phyloP scores from a whole-genome alignment of 2,888 invertebrate genomes.

The Hydroisotoma schaefferi region DNA sequence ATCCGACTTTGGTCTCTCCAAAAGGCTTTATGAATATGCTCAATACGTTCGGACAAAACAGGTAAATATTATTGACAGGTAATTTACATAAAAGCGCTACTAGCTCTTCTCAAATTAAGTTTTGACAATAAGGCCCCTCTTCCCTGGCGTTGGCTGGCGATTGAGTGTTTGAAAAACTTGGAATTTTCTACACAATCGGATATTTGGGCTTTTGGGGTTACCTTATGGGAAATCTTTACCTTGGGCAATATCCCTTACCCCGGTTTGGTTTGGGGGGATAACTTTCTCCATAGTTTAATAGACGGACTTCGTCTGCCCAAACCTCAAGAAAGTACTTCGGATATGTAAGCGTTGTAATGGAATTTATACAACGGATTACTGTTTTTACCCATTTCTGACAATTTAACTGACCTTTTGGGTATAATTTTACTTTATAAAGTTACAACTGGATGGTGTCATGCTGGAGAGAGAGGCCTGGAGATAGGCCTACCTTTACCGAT shows the following conservation, averaged over 20 bases:
- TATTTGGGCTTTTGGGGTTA: slow-evolving; percentile 13
- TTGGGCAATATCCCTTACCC: slow-evolving; percentile 4
- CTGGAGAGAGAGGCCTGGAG: background rate
- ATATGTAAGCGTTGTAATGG: background rate
- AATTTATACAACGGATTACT: background rate
- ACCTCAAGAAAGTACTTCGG: background rate
- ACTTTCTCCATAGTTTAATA: background rate
- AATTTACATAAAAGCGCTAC: background rate
- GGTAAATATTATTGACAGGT: no score
- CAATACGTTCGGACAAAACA: background rate
- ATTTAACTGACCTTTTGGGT: background rate
- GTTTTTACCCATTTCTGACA: background rate
- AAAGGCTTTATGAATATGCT: background rate
- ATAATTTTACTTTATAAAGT: background rate
- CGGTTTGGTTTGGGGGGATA: background rate
- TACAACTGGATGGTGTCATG: background rate
- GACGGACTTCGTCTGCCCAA: background rate
- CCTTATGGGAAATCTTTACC: slow-evolving; percentile 13
- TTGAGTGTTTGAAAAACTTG: slow-evolving; percentile 3
- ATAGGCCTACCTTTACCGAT: background rate
- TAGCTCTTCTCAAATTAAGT: background rate
- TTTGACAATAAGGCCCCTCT: background rate
- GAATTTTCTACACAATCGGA: slow-evolving; percentile 11
- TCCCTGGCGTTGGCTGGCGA: slow-evolving; percentile 10
- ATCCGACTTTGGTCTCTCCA: background rate